phyloP scores from a whole-genome alignment of 2,888 invertebrate species.

The Lasioglossum lativentre region DNA sequence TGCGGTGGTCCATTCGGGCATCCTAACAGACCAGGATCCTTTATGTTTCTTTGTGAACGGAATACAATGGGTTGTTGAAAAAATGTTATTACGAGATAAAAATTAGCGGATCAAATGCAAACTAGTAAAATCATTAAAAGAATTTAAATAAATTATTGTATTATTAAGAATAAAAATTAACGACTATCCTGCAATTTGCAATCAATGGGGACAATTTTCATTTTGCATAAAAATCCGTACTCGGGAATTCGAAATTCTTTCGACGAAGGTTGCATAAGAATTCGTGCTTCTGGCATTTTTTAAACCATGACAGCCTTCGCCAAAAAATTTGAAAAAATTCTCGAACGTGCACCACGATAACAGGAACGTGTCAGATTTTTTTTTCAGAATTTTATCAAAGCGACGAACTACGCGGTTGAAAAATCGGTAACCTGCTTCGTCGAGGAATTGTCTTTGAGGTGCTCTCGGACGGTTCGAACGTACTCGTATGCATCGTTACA shows the following conservation, averaged over 20 bases:
- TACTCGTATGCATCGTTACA: neutral
- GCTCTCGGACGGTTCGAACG: neutral
- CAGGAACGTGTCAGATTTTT: neutral
- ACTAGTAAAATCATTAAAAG: too few species aligned
- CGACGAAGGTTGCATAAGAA: neutral
- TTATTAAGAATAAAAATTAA: too few species aligned
- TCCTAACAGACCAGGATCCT: neutral
- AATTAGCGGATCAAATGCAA: too few species aligned
- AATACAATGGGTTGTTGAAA: neutral
- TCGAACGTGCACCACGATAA: neutral
- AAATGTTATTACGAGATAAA: neutral
- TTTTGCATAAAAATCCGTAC: too few species aligned
- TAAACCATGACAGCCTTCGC: too few species aligned
- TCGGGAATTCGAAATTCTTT: neutral
- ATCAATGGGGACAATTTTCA: too few species aligned
- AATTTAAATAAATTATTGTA: too few species aligned
- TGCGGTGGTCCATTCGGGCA: neutral
- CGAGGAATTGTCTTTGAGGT: neutral
- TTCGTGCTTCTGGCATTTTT: neutral
- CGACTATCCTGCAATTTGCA: too few species aligned
- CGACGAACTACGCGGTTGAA: neutral
- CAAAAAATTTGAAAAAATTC: neutral
- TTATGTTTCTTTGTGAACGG: neutral
- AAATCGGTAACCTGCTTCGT: too few species aligned
- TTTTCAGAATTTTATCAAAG: neutral